Evolutionary conservation across 2,797 vertebrate species (phyloP), one percentile per base, ranked within the genome.

Genomic region (Chaenodraco wilsoni): DNA sequence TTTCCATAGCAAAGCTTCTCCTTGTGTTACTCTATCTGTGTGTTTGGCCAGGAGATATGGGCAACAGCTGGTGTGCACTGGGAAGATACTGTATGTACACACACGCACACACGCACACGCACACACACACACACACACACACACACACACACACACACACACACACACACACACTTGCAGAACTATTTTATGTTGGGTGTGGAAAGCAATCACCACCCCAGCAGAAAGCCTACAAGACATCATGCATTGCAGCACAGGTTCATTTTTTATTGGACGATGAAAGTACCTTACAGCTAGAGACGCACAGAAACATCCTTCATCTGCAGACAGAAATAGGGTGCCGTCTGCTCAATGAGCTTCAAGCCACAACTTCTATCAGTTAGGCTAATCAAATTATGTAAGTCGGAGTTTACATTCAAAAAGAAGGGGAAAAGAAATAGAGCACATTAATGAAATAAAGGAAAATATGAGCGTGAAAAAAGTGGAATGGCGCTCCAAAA

Each of bases 401-500:
- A 78, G 60, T 55, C 5, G 17, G 67, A 43, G 60, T 48, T 51
- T 33, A 66, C 46, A 50, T 46, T 67, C 23, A 65, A 66, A 58
- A 33, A n/a, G 57, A 72, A 51, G 4, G 6, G 19, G 15, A 19
- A 52, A 33, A 63, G 65, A 87, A 82, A 75, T 73, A 41, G 66
- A 84, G 68, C 72, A 69, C 57, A 74, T 83, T 66, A 78, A 81
- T 64, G 65, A 46, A 82, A 79, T 64, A 67, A 79, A 74, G 70
- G 55, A 82, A 78, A 0, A 6, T 40, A 62, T 67, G 69, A 91
- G 82, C 57, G 21, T 74, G 81, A 85, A 89, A 86, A 37, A 81
- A 79, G 88, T 82, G 69, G 61, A 67, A 44, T 48, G 41, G 81
- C 78, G 57, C 74, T 81, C 69, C 62, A 62, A 75, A 84, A 86